Evolutionary conservation across 2,888 invertebrate species (phyloP).

Genomic region (Caenorhabditis sp.): DNA sequence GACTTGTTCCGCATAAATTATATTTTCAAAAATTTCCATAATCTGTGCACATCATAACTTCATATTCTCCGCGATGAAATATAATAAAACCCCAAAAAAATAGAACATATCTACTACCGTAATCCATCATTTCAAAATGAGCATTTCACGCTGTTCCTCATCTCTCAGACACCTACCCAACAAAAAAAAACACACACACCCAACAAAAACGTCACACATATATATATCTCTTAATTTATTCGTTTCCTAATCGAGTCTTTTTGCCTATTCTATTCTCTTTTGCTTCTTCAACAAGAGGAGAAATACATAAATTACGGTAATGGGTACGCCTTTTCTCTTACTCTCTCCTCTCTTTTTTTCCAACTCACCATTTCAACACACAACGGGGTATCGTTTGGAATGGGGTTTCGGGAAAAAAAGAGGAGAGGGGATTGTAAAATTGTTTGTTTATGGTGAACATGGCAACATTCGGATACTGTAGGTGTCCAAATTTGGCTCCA

Average conservation of each 20-base stretch:
- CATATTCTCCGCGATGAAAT: background rate
- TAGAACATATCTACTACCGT: background rate
- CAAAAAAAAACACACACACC: background rate
- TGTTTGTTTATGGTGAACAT: background rate
- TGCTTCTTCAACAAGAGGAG: conserved; percentile 3
- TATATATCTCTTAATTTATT: conserved; percentile 7
- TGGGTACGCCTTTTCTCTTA: conserved; percentile 12
- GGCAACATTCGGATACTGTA: background rate
- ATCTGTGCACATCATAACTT: background rate
- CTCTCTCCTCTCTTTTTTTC: conserved; percentile 1
- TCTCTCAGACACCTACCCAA: background rate
- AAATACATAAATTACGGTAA: conserved; percentile 49
- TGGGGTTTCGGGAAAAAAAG: background rate
- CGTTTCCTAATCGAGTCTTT: conserved; percentile 6
- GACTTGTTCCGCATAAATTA: background rate
- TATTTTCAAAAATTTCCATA: background rate
- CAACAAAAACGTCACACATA: background rate
- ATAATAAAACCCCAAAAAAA: no score
- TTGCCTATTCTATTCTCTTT: background rate
- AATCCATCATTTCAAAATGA: background rate
- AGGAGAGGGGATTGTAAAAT: background rate
- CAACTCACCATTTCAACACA: conserved; percentile 22
- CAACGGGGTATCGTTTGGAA: conserved; percentile 15
- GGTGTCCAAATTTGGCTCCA: no score
- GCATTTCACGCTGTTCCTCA: no score